Evolutionary conservation across 2,113 vertebrate genomes (phyloP), one percentile per base, ranked within the genome.

Genomic region (Gavia stellata): DNA sequence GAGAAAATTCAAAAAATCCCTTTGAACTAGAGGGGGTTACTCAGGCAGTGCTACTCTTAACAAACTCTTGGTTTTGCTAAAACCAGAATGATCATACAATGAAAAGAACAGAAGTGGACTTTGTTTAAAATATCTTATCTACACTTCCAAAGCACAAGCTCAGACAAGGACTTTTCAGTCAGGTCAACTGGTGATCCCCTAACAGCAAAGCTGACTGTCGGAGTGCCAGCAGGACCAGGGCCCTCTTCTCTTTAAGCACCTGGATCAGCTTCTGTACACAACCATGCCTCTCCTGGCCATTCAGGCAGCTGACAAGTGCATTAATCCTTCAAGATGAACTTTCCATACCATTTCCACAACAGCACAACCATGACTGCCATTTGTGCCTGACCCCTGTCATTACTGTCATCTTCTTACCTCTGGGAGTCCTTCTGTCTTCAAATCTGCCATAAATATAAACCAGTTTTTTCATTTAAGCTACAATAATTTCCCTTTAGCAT

Each of bases 301-400:
- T 66, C 55, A 71, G 19, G 8, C 28, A 71, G 18, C 18, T 67
- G 34, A 49, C 2, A 34, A 75, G 5, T 18, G 9, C 12, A 16
- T 58, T 79, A 74, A 86, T 82, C 74, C 52, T 38, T 81, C 20
- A 62, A 15, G 29, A 44, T 63, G 16, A 79, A 36, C 24, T 80
- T 80, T 45, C 38, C 11, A 33, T 79, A 38, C 15, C 9, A 38
- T 81, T 86, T 88, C 23, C 33, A 47, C 8, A 72, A 40, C 12
- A 59, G 34, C 40, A 73, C 21, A 9, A 59, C 17, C n/a, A 55
- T 0, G 0, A 38, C 2, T 88, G 29, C 10, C 14, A 7, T 53
- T 92, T 85, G 34, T n/a, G 23, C 44, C 9, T 75, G 38, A 72
- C 3, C 10, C 3, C 6, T 10, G 17, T 42, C 7, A 45, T 50